Conservation (phyloP, 2,113 vertebrate species). For the Epinephelus fuscoguttatus region DNA sequence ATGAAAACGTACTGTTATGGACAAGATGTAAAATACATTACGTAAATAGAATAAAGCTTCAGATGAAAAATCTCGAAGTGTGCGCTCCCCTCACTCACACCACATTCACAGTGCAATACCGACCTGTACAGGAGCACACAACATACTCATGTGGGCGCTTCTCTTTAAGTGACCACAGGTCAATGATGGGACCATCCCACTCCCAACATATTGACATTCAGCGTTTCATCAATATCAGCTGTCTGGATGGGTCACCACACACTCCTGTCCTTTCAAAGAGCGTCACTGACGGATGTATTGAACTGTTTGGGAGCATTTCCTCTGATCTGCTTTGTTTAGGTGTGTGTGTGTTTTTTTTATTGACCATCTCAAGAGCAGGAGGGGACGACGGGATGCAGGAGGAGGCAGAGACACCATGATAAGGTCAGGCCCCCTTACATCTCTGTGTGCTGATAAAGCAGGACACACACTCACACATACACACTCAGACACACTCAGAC, state of each 20-base stretch:
- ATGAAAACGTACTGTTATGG: too few species aligned
- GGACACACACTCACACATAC: conserved; percentile 48
- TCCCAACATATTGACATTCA: conserved; percentile 25
- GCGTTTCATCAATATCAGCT: conserved; percentile 50
- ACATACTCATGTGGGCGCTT: neutral
- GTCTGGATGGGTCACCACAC: conserved; percentile 52
- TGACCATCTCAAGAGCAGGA: conserved; percentile 41
- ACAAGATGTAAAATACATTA: neutral
- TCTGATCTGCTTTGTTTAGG: conserved; percentile 62
- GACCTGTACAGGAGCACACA: neutral
- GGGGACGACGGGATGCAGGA: conserved; percentile 41
- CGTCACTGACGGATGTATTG: conserved; percentile 56
- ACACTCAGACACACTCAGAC: conserved; percentile 52
- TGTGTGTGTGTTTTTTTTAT: conserved; percentile 43
- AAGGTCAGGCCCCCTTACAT: conserved; percentile 72
- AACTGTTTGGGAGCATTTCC: conserved; percentile 65
- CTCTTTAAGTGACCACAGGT: conserved; percentile 39
- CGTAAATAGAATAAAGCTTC: neutral
- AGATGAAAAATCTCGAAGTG: too few species aligned
- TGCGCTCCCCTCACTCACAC: neutral
- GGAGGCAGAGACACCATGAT: conserved; percentile 59
- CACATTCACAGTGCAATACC: neutral
- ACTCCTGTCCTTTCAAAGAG: conserved; percentile 59
- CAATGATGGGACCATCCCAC: conserved; percentile 37
- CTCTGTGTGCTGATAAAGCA: conserved; percentile 70